Base-by-base conservation (phyloP, 2,888 invertebrate genomes). In the Tholera decimalis region DNA sequence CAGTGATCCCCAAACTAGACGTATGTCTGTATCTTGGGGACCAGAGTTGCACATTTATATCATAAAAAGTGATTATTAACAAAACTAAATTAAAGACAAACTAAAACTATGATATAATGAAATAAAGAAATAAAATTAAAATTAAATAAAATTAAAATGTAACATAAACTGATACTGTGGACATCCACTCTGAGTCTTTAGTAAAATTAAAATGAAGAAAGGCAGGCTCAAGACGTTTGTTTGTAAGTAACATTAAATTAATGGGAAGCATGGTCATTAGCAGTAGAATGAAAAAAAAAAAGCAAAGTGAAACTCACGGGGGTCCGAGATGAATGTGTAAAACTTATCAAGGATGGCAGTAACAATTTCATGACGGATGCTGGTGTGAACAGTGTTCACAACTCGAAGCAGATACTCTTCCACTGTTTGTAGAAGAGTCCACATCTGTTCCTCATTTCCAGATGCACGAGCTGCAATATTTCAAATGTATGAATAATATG, bases 311-410 rank as follows among this genome's bases (percentile, higher is more conserved):
- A 26, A 92, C 89, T 94, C 90, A 88, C 96, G 92, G 7, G 96
- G 96, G 83, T 96, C 96, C 0, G 97, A 96, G 68, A 97, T 97
- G 78, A 96, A 96, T 15, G 93, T 92, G 77, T 96, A 96, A 30
- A 97, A 91, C 41, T 96, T 96, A 73, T 96, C 95, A 43, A 97
- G 90, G 54, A 97, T 96, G 3, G 94, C 92, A 24, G 95, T 93
- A 57, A 96, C 91, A 69, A 96, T 89, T 73, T 96, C 96, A 59
- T 95, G 91, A 15, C 94, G 92, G 5, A 91, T 69, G n/a, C 83
- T 83, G 41, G 82, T 82, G 67, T 89, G 84, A 6, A 90, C 87
- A 0, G 84, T 80, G 66, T 88, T 89, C 47, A 94, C 86, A 11
- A 91, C 82, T 3, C 90, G 88, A 1, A 92, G 80, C 6, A 94